A percentile compares a stretch with the other conserved stretches of the same genome.
Evolutionary conservation across 2,888 invertebrate species (phyloP).

Genomic region (Pristionchus fissidentatus): DNA sequence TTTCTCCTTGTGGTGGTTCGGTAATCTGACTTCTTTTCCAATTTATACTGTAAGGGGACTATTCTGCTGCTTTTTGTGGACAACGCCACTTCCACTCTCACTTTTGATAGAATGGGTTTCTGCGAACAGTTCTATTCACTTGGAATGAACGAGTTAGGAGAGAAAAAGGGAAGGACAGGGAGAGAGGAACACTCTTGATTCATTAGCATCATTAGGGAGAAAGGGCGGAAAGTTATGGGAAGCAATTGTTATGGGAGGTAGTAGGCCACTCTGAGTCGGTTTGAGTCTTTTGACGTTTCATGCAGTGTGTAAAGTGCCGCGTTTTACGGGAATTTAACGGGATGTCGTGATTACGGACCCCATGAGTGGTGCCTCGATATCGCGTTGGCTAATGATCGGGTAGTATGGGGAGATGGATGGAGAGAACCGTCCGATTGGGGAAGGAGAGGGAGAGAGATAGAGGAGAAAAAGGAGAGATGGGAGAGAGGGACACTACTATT

Average conservation of each 20-base stretch:
- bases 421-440: background rate
- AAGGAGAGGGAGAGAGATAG: background rate
- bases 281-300: background rate
- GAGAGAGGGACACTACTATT: background rate
- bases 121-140: background rate
- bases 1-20: background rate
- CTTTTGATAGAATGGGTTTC: background rate
- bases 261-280: background rate
- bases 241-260: background rate
- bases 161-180: constrained; percentile 24
- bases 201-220: constrained; percentile 25
- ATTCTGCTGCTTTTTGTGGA: background rate
- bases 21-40: background rate
- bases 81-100: background rate
- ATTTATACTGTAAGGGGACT: background rate
- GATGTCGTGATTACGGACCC: background rate
- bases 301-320: background rate
- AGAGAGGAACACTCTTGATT: background rate
- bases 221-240: constrained; percentile 30
- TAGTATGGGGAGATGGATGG: no score
- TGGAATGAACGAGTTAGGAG: background rate
- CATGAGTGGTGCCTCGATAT: background rate
- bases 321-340: no score
- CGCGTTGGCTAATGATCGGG: no score
- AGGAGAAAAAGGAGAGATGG: background rate